Conservation (phyloP, 2,888 invertebrate species). For the Yponomeuta malinellus region DNA sequence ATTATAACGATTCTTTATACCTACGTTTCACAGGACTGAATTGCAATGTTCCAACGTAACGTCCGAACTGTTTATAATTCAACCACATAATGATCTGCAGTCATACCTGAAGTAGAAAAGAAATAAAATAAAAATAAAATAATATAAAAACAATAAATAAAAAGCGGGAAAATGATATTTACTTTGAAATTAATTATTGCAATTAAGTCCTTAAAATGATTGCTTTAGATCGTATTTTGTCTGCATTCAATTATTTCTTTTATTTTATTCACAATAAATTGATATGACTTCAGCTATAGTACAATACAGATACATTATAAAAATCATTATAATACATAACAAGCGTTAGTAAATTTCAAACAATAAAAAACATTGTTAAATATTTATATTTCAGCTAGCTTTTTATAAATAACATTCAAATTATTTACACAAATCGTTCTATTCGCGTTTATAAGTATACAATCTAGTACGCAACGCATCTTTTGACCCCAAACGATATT, state of each 20-base stretch:
- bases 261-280: constrained; percentile 28
- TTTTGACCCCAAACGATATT: neutral
- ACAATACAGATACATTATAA: constrained; percentile 17
- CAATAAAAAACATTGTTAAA: neutral
- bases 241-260: neutral
- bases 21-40: constrained; percentile 32
- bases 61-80: constrained; percentile 38
- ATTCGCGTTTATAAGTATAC: neutral
- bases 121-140: constrained; percentile 30
- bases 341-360: constrained; percentile 16
- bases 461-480: neutral
- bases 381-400: neutral
- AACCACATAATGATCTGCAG: constrained; percentile 70
- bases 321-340: constrained; percentile 20
- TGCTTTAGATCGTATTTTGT: constrained; percentile 15
- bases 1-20: constrained; percentile 10
- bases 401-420: constrained; percentile 2
- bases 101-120: constrained; percentile 63
- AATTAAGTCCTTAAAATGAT: constrained; percentile 29
- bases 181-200: constrained; percentile 28
- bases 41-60: constrained; percentile 50
- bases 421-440: constrained; percentile 12
- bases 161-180: neutral
- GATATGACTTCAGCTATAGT: constrained; percentile 30
- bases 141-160: constrained; percentile 23